Base-by-base conservation (phyloP, 1,140 invertebrate species). In the Drosophila azteca region DNA sequence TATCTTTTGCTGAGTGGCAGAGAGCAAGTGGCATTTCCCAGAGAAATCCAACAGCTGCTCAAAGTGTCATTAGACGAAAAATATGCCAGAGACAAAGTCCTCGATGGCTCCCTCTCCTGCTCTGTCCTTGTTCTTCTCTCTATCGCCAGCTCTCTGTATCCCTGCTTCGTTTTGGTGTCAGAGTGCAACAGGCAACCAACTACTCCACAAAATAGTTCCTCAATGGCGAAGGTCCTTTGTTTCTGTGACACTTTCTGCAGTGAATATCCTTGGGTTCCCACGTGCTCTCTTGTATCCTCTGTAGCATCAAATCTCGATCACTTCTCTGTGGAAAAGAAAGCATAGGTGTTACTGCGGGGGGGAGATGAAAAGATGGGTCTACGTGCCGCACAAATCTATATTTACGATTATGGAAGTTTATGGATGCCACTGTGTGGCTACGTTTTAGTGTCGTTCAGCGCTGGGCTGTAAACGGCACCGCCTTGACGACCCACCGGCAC, bases 21-120 rank as follows among this genome's bases (percentile, higher is more conserved):
- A 31, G 50, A 61, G 65, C 58, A 54, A 73, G 31, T 31, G 9
- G 51, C 54, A 53, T 41, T 26, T 20, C 35, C 24, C n/a, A 55
- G 78, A 71, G 82, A 85, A 85, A 85, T 82, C 73, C 59, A 85
- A 82, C 82, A 85, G 82, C 82, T 85, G 82, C 82, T 85, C 69
- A 88, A 79, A 82, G 74, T 85, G 82, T 79, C 82, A 85, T 85
- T 85, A 85, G 64, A 61, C 29, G 63, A 41, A 52, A 84, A 73
- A 84, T 85, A 84, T 85, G 71, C 49, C 71, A 62, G 50, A 49
- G 44, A 22, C 50, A 6, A 51, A 43, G 26, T 24, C 46, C 24
- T 31, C 24, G 22, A 50, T 48, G 51, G 46, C 52, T 22, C 39
- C 22, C 22, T 60, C 46, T 50, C 41, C n/a, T 31, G 24, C 31